These are phyloP conservation scores for Amorpha juglandis DNA, from an alignment of 2,888 invertebrate species.

Conservation along the genomic window DNA sequence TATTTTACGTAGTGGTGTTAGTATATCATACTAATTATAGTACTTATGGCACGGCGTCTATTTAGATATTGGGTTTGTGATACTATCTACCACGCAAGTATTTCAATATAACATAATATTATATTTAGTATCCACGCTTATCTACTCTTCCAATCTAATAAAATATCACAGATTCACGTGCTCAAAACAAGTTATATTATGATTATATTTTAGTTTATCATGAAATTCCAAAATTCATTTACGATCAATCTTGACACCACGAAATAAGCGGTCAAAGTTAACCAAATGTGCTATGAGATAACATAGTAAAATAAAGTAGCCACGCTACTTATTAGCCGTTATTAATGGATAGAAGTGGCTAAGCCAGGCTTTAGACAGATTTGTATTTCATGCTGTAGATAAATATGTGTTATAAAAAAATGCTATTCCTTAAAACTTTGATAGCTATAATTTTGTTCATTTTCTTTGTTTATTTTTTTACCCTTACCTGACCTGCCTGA, in stretches of 20 bases:
- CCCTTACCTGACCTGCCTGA: background rate
- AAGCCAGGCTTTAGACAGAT: too few relatives aligned
- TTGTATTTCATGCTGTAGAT: too few relatives aligned
- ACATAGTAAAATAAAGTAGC: slow-evolving; percentile 31
- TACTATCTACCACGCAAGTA: too few relatives aligned
- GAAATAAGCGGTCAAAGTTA: slow-evolving; percentile 22
- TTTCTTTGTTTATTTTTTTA: background rate
- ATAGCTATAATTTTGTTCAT: background rate
- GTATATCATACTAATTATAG: too few relatives aligned
- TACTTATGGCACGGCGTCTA: too few relatives aligned
- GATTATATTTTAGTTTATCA: background rate
- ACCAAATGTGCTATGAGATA: slow-evolving; percentile 24
- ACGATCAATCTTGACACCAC: slow-evolving; percentile 15
- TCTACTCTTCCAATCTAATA: background rate
- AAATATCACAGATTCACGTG: background rate
- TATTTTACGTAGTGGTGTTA: too few relatives aligned
- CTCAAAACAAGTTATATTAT: background rate
- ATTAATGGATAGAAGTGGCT: slow-evolving; percentile 8
- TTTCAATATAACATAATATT: too few relatives aligned
- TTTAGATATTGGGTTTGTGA: too few relatives aligned
- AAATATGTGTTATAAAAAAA: too few relatives aligned
- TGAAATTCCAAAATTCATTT: background rate
- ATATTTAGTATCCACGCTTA: background rate
- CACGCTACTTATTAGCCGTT: slow-evolving; percentile 3
- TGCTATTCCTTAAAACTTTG: background rate